Evolutionary conservation across 2,888 invertebrate genomes (phyloP).

Genomic region (Nomada flava): DNA sequence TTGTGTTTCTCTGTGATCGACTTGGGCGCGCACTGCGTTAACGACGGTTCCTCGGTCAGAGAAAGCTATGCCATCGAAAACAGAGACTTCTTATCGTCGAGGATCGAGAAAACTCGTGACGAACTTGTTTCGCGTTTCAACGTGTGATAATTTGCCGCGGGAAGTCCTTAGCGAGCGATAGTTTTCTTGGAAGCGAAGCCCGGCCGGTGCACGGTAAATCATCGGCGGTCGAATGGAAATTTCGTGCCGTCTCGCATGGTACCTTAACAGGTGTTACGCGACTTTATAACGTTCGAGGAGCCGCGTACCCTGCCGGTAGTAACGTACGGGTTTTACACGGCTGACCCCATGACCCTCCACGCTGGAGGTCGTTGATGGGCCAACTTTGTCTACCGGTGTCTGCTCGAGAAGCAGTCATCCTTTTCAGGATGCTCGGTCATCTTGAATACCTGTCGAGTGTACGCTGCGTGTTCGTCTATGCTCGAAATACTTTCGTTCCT

Average conservation of each 20-base stretch:
- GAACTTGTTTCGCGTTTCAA: neutral
- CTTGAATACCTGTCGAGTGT: neutral
- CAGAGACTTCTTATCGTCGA: neutral
- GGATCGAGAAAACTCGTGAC: conserved; percentile 3
- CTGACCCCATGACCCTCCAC: conserved; percentile 74
- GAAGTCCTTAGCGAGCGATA: neutral
- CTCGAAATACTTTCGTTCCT: too few relatives aligned
- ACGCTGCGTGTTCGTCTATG: neutral
- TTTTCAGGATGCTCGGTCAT: conserved; percentile 7
- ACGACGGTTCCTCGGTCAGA: too few relatives aligned
- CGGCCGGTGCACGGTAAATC: conserved; percentile 62
- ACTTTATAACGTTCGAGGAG: conserved; percentile 66
- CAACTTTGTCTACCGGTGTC: conserved; percentile 34
- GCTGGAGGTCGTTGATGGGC: conserved; percentile 72
- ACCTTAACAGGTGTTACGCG: conserved; percentile 71
- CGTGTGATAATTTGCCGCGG: conserved; percentile 21
- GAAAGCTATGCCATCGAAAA: neutral
- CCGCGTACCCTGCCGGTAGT: conserved; percentile 75
- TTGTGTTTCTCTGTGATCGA: too few relatives aligned
- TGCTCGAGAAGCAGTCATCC: conserved; percentile 19
- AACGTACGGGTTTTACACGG: conserved; percentile 79
- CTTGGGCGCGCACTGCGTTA: too few relatives aligned
- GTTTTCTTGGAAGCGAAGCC: conserved; percentile 48
- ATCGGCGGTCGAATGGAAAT: conserved; percentile 67
- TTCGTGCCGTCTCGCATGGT: conserved; percentile 48